Base-by-base conservation (phyloP, 2,113 vertebrate species). In the Larimichthys crocea region DNA sequence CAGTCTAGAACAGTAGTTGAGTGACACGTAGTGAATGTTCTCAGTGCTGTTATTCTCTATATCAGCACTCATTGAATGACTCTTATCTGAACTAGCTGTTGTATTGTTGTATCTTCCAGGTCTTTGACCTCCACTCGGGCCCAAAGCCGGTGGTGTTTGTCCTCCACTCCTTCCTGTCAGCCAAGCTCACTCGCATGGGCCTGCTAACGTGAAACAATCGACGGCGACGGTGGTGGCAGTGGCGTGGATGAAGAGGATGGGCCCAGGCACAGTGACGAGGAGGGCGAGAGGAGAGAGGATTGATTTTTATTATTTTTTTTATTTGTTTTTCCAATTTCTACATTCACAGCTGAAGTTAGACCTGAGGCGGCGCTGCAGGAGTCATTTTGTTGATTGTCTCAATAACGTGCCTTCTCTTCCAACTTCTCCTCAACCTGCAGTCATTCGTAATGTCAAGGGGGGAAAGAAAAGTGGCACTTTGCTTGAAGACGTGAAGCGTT, bases 151-250 rank as follows among this genome's bases (percentile, higher is more conserved):
- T 98, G 55, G 98, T 99, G 53, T 99, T 99, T 55, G 86, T 99
- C 76, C 95, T 99, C 74, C 98, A 99, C 94, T 98, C 98, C 4
- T 99, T 99, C 94, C 95, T 99, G 72, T 99, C 98, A 0, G 98
- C 98, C 89, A 99, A 99, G 94, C 97, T 99, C 89, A 97, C 97
- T 29, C 97, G 98, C 19, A 95, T 99, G 96, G 98, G 98, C 80
- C 94, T 99, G 79, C 95, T 99, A 86, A 98, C 96, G 10, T 99
- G 94, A 93, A 67, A 15, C 20, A 0, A 8, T 61, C 2, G 16
- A 5, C 44, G n/a, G 5, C 10, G 11, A 22, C 61, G 24, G 35
- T 40, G 35, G 35, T 40, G 35, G 35, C 35, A 8, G 35, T 40
- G 22, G 29, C 1, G 11, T 10, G 57, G 53, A 57, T 20, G 2